Conservation (phyloP, 2,888 invertebrate species). For the Seladonia tumulorum region DNA sequence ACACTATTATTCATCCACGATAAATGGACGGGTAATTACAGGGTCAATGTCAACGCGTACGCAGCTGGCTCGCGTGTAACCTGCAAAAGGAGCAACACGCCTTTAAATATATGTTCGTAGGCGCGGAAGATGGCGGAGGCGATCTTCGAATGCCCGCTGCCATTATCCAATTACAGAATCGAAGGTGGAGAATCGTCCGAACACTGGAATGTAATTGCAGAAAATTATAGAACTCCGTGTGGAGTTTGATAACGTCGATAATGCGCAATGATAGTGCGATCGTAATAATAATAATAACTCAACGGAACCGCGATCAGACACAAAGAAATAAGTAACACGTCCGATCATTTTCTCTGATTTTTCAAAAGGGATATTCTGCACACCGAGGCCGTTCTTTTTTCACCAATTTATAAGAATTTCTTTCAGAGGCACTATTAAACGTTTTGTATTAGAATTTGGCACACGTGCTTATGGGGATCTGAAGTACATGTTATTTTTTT, state of each 20-base stretch:
- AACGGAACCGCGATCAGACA: neutral
- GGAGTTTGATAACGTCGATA: neutral
- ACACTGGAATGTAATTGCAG: slow-evolving; percentile 22
- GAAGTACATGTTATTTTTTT: neutral
- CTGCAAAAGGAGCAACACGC: slow-evolving; percentile 24
- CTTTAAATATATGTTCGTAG: slow-evolving; percentile 41
- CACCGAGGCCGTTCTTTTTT: neutral
- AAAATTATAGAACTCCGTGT: slow-evolving; percentile 21
- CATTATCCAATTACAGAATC: slow-evolving; percentile 50
- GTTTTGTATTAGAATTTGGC: neutral
- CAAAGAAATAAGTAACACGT: neutral
- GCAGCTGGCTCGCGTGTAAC: slow-evolving; percentile 23
- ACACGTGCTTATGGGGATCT: neutral
- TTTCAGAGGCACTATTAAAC: neutral
- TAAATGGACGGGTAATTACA: slow-evolving; percentile 37
- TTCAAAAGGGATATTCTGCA: neutral
- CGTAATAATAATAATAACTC: neutral
- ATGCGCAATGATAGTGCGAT: neutral
- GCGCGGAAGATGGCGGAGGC: slow-evolving; percentile 1
- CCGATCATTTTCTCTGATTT: neutral
- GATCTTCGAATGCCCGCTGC: slow-evolving; percentile 11
- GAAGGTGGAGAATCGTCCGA: slow-evolving; percentile 12
- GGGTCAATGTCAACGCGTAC: slow-evolving; percentile 26
- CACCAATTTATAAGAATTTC: neutral
- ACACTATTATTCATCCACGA: slow-evolving; percentile 23